phyloP scores from a whole-genome alignment of 1,140 invertebrate species.

The Aphaenogaster ashmeadi region DNA sequence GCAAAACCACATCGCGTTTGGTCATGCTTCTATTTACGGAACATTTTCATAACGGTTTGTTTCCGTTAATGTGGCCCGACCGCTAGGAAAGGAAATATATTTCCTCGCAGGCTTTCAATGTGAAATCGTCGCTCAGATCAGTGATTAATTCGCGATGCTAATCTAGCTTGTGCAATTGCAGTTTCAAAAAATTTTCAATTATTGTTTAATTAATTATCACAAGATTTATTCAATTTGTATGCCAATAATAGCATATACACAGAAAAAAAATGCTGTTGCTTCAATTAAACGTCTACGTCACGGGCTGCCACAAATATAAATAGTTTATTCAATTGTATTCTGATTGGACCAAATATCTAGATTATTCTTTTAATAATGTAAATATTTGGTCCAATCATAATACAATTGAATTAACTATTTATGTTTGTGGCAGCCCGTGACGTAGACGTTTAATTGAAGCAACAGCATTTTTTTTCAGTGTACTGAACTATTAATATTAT shows the following conservation, averaged over 20 bases:
- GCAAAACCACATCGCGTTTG: conserved; percentile 80
- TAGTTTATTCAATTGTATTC: too few species aligned
- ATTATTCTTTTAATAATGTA: too few species aligned
- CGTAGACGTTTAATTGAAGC: too few species aligned
- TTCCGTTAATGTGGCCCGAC: conserved; percentile 72
- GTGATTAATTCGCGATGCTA: background rate
- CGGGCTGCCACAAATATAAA: too few species aligned
- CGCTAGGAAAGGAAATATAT: conserved; percentile 64
- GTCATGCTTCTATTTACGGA: conserved; percentile 78
- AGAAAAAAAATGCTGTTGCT: too few species aligned
- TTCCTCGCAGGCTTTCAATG: conserved; percentile 60
- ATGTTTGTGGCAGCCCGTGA: too few species aligned
- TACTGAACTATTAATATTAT: background rate
- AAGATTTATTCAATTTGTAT: background rate
- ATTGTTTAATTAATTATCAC: background rate
- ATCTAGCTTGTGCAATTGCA: background rate
- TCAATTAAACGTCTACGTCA: too few species aligned
- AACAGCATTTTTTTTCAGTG: too few species aligned
- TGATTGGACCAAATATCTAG: too few species aligned
- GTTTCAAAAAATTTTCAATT: background rate
- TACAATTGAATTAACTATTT: too few species aligned
- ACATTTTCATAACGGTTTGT: conserved; percentile 78
- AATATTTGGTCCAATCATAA: too few species aligned
- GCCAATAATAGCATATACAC: background rate
- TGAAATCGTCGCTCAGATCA: conserved; percentile 27